phyloP scores from a whole-genome alignment of 37 sponge, comb jelly and placozoan genomes.

The Corticium candelabrum region DNA sequence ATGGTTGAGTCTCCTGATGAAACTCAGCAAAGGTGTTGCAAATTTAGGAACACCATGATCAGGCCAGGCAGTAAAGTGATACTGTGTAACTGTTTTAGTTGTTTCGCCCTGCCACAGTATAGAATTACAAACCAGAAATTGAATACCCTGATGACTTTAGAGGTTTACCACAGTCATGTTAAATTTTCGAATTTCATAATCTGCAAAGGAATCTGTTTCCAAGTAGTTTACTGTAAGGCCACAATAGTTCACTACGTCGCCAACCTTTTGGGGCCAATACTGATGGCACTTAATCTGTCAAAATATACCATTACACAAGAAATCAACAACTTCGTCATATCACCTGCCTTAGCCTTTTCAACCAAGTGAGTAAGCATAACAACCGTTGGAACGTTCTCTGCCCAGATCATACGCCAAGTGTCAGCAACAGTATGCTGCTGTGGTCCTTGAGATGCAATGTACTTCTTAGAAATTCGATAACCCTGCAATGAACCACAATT shows the following conservation, averaged over 20 bases:
- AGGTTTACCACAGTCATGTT: conserved; percentile 11
- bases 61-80: conserved; percentile 51
- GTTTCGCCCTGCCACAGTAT: neutral
- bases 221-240: conserved; percentile 31
- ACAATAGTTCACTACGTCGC: conserved; percentile 13
- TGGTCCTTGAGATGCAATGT: conserved; percentile 76
- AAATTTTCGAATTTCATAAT: conserved; percentile 28
- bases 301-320: neutral
- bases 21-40: conserved; percentile 18
- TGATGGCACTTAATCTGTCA: conserved; percentile 19
- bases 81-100: conserved; percentile 20
- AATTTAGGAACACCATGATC: conserved; percentile 28
- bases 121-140: neutral
- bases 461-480: conserved; percentile 25
- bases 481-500: conserved; percentile 32
- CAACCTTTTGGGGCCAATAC: conserved; percentile 36
- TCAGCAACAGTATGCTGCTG: conserved; percentile 34
- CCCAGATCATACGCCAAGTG: conserved; percentile 67
- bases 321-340: conserved; percentile 1
- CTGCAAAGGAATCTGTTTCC: conserved; percentile 1
- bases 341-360: conserved; percentile 31
- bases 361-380: conserved; percentile 68
- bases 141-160: neutral
- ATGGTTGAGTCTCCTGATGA: conserved; percentile 18
- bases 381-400: conserved; percentile 35